Evolutionary conservation across 1,140 invertebrate species (phyloP), one percentile per base, ranked within the genome.

Genomic region (Anoplophora glabripennis): DNA sequence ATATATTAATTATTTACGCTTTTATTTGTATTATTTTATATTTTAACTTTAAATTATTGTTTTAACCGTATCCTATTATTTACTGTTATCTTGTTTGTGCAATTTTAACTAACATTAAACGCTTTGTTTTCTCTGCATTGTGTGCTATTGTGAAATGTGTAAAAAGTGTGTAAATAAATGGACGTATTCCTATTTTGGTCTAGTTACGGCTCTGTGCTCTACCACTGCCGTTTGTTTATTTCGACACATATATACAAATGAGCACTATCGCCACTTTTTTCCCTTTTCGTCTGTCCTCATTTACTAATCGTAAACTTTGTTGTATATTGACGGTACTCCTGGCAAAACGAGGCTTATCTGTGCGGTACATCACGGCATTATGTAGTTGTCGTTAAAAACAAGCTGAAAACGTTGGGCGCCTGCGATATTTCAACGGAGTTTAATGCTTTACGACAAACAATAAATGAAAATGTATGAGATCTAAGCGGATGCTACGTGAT

Each of bases 271-370:
- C 11, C 11, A 14, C 11, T 11, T 46, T 46, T 45, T 12, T 48
- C 10, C 9, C 33, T 28, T 12, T 8, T 21, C 15, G 9, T 21
- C 28, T 48, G 42, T 55, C 44, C 12, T 44, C 41, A 56, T 56
- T 56, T 48, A 47, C 54, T 56, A 56, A 56, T 56, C 54, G 40
- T 56, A 56, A 56, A 56, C 41, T 56, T 56, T 35, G 54, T 56
- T 56, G 44, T 56, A 56, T 56, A 56, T 56, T 56, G 54, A 56
- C 44, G 46, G 41, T 41, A 36, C 54, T 56, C 44, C 41, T 56
- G 54, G 46, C 54, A 56, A 56, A 56, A 56, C 54, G 45, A 34
- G 18, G 54, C 54, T 56, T 56, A 56, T 56, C 54, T 56, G 38
- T 47, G 21, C 45, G 38, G 46, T 45, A 56, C 54, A 56, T 46